These are phyloP conservation scores for Amphiprion ocellaris DNA, from an alignment of 2,113 vertebrate species.

Conservation along the genomic window DNA sequence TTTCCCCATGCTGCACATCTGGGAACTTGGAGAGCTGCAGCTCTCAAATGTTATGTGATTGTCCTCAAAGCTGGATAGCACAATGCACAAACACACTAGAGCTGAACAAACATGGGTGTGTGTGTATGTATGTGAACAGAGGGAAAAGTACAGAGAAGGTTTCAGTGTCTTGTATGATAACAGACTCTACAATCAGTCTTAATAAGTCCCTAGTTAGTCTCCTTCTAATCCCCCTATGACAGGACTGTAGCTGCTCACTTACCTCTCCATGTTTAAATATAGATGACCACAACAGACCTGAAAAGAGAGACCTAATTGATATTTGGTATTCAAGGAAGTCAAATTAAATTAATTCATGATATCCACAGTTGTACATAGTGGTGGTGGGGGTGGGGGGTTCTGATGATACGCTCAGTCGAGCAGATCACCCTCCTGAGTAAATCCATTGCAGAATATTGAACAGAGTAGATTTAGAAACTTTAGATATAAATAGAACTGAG, in stretches of 20 bases:
- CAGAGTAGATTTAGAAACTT: too few species aligned
- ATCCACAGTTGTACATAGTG: too few species aligned
- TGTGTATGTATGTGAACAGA: not conserved
- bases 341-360: too few species aligned
- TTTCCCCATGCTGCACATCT: not conserved
- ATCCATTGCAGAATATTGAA: too few species aligned
- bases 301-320: too few species aligned
- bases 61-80: not conserved
- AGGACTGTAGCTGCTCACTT: not conserved
- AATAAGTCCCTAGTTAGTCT: not conserved
- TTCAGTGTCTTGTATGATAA: not conserved
- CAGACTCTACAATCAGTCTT: constrained; percentile 6
- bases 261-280: not conserved
- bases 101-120: constrained; percentile 4
- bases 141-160: not conserved
- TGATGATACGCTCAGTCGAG: too few species aligned
- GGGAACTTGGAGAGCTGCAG: not conserved
- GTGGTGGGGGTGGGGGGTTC: too few species aligned
- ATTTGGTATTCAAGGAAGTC: too few species aligned
- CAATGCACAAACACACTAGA: not conserved
- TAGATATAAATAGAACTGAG: too few species aligned
- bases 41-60: constrained; percentile 23
- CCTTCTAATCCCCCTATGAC: not conserved
- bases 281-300: too few species aligned
- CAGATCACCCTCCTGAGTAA: too few species aligned